phyloP scores from a whole-genome alignment of 1,140 invertebrate genomes.

The Oryzaephilus surinamensis region DNA sequence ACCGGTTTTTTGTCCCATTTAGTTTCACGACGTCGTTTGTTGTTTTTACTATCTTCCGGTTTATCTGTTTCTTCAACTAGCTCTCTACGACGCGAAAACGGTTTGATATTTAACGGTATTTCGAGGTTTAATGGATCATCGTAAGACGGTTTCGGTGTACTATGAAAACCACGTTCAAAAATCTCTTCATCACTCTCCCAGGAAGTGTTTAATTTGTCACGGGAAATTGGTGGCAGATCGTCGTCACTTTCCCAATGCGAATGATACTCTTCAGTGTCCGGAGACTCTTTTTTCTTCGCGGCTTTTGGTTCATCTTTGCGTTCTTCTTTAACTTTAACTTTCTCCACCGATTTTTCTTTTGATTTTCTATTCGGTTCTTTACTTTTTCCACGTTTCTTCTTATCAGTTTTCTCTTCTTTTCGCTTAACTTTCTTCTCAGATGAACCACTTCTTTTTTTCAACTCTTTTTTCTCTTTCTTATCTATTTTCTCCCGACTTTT shows the following conservation, averaged over 20 bases:
- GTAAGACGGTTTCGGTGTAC: constrained; percentile 1
- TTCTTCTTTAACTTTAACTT: constrained; percentile 3
- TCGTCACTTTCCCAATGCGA: constrained; percentile 23
- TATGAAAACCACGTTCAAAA: constrained; percentile 5
- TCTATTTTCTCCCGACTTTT: constrained; percentile 5
- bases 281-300: constrained; percentile 8
- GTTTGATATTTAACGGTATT: constrained; percentile 31
- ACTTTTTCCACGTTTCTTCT: constrained; percentile 11
- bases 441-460: constrained; percentile 9
- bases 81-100: constrained; percentile 13
- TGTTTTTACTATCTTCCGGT: not conserved
- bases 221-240: constrained; percentile 1
- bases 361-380: constrained; percentile 6
- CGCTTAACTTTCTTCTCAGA: constrained; percentile 9
- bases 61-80: not conserved
- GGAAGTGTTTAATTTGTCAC: constrained; percentile 14
- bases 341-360: constrained; percentile 3
- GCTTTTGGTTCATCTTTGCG: not conserved
- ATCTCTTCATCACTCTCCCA: constrained; percentile 32
- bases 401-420: constrained; percentile 11
- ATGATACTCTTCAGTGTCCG: constrained; percentile 30
- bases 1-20: constrained; percentile 6
- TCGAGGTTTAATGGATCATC: constrained; percentile 13
- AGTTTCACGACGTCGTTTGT: not conserved
- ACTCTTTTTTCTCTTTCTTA: constrained; percentile 15